Evolutionary conservation across 2,113 vertebrate genomes (phyloP), one percentile per base, ranked within the genome.

Genomic region (Herpetotheres cachinnans): DNA sequence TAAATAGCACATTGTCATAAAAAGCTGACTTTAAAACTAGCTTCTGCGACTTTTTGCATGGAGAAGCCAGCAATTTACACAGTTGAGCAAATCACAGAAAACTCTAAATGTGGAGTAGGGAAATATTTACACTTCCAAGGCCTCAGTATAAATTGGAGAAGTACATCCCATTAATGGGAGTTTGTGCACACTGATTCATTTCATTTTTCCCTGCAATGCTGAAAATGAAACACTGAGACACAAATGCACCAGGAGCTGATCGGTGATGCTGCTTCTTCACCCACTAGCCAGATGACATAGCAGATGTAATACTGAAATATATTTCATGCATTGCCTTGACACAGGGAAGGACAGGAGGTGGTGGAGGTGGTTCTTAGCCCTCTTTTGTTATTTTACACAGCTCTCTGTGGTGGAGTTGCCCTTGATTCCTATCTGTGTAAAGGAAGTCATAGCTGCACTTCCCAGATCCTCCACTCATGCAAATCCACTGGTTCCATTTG

Each of bases 81-180:
- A 94, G 94, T 30, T 65, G 80, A 94, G 83, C 77, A 95, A 95
- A 95, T 91, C 52, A 92, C 0, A 83, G 83, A 84, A 92, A 93
- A 86, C 42, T 92, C 59, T 78, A 95, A 92, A 90, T 55, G 61
- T 71, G 44, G 77, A 95, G 30, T 74, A 66, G 40, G 56, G 92
- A 97, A 97, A 95, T 90, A 93, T 95, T 93, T 97, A 93, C 59
- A 74, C 89, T 95, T 92, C 72, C 80, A 91, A 97, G 73, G 52
- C 58, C 77, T 82, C 77, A 91, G 77, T 69, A 52, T 79, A 95
- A 92, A 96, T 92, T 95, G 94, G 69, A 91, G 90, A 93, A 84
- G 34, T 89, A 81, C 65, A 92, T 82, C 65, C 90, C 65, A 85
- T 95, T 95, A 95, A 88, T 34, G 44, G 69, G 47, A 84, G 34